Conservation (phyloP, 2,113 vertebrate species). For the Notarius lentiginosus region DNA sequence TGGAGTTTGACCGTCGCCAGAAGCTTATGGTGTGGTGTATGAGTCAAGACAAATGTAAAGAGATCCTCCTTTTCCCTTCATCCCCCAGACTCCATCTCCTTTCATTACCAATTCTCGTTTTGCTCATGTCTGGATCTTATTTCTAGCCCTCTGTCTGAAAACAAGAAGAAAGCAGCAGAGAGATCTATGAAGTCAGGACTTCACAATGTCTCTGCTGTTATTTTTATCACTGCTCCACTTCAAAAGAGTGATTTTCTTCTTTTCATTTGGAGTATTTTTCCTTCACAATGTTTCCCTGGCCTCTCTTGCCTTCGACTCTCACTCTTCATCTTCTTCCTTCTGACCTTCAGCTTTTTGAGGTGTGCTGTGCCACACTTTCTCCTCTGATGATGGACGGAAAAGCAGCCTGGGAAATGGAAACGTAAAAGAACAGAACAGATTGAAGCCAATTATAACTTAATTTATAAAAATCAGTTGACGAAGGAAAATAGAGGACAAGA, state of each 20-base stretch:
- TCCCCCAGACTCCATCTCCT: constrained; percentile 56
- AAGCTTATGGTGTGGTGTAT: constrained; percentile 63
- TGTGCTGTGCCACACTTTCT: constrained; percentile 35
- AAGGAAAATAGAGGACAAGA: constrained; percentile 39
- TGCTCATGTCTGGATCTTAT: constrained; percentile 74
- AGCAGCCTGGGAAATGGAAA: constrained; percentile 39
- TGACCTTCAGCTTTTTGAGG: constrained; percentile 46
- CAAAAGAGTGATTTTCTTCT: constrained; percentile 60
- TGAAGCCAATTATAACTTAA: constrained; percentile 59
- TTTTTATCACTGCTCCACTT: constrained; percentile 65
- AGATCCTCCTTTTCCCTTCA: constrained; percentile 51
- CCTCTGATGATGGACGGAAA: constrained; percentile 31
- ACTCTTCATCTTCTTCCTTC: constrained; percentile 15
- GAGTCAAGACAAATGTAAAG: constrained; percentile 63
- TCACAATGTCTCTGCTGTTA: constrained; percentile 62
- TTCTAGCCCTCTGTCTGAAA: constrained; percentile 60
- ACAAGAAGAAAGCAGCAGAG: constrained; percentile 57
- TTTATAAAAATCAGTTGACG: constrained; percentile 60
- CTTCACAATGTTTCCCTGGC: constrained; percentile 42
- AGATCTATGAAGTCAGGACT: constrained; percentile 65
- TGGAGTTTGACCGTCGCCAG: constrained; percentile 58
- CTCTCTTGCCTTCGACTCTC: constrained; percentile 28
- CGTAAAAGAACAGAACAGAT: constrained; percentile 49
- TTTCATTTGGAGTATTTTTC: constrained; percentile 55
- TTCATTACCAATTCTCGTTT: constrained; percentile 71